phyloP scores from a whole-genome alignment of 2,797 vertebrate genomes.

The Gambelia wislizenii region DNA sequence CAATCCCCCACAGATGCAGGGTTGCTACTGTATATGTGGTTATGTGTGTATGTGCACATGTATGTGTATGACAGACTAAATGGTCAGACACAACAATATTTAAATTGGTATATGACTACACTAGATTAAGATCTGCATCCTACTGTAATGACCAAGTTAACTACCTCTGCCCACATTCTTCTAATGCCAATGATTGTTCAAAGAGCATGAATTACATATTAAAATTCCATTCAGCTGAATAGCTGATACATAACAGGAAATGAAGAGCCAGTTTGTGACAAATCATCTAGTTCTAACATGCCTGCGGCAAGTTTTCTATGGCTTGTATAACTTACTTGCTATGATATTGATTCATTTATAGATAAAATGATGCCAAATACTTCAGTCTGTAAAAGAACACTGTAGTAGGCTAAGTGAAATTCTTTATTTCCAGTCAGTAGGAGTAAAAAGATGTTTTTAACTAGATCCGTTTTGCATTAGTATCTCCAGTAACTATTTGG shows the following conservation, averaged over 20 bases:
- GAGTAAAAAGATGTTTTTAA: slow-evolving; percentile 22
- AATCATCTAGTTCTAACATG: neutral
- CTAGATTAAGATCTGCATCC: neutral
- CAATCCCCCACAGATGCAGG: too few species aligned
- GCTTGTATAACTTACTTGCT: slow-evolving; percentile 9
- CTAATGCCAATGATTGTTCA: neutral
- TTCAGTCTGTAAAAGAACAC: neutral
- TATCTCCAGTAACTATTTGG: slow-evolving; percentile 39
- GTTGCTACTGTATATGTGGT: too few species aligned
- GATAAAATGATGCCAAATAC: neutral
- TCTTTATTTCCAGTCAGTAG: neutral
- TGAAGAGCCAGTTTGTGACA: slow-evolving; percentile 10
- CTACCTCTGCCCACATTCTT: neutral
- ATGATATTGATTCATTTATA: neutral
- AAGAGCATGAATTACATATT: neutral
- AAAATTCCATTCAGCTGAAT: slow-evolving; percentile 15
- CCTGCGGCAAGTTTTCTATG: neutral
- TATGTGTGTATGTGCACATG: too few species aligned
- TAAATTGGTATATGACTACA: neutral
- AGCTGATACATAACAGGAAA: slow-evolving; percentile 25
- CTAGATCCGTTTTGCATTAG: slow-evolving; percentile 31
- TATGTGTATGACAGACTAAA: neutral
- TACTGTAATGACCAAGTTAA: neutral
- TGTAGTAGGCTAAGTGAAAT: neutral
- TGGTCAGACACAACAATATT: neutral